Percentiles rank a stretch among this genome's conserved stretches.
Evolutionary conservation across 2,797 vertebrate genomes (phyloP).

Genomic region (Graptemys geographica): DNA sequence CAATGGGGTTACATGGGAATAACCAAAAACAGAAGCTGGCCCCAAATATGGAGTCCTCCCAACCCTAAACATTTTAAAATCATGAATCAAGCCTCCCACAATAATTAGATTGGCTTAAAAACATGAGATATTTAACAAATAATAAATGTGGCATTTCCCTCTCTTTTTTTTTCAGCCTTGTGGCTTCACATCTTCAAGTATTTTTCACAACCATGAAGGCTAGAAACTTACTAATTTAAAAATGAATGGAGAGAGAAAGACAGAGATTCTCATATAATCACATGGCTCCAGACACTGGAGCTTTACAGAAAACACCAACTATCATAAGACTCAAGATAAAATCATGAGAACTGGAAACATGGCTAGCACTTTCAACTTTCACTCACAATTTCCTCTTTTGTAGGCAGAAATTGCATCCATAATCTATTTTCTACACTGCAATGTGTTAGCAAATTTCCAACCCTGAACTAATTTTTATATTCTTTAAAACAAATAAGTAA

Average conservation of each 20-base stretch:
- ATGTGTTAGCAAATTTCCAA: neutral
- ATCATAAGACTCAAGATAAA: neutral
- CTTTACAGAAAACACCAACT: neutral
- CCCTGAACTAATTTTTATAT: constrained; percentile 24
- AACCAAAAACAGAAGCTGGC: neutral
- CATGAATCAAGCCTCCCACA: neutral
- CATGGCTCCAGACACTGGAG: accelerated
- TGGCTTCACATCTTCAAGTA: neutral
- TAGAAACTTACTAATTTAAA: neutral
- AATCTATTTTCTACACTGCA: neutral
- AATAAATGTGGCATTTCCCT: neutral
- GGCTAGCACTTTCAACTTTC: accelerated
- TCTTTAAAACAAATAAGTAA: constrained; percentile 28
- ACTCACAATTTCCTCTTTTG: neutral
- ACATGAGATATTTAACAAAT: accelerated
- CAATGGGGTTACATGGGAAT: neutral
- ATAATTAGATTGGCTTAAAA: constrained; percentile 10
- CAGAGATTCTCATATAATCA: neutral
- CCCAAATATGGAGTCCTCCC: neutral
- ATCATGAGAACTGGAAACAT: accelerated
- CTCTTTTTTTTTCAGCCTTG: neutral
- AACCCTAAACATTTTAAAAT: neutral
- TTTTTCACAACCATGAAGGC: neutral
- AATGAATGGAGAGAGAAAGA: neutral
- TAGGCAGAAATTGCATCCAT: accelerated